Evolutionary conservation across 2,888 invertebrate genomes (phyloP).

Genomic region (Agrotis puta): DNA sequence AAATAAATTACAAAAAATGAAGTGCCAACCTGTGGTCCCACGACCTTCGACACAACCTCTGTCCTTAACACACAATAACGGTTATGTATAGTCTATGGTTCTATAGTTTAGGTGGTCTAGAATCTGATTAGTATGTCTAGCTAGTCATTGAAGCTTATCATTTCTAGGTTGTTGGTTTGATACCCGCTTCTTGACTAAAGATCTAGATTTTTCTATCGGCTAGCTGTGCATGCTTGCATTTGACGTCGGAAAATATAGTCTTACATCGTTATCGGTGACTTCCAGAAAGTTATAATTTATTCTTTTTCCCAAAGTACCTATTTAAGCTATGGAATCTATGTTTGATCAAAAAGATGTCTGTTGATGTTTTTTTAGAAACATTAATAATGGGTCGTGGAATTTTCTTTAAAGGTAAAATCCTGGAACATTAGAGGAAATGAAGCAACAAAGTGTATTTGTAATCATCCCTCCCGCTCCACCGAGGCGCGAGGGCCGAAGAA

Average conservation of each 20-base stretch:
- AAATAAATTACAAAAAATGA: neutral
- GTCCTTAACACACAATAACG: neutral
- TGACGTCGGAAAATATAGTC: too few relatives aligned
- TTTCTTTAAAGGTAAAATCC: too few relatives aligned
- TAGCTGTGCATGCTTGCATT: neutral
- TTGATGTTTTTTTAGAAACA: too few relatives aligned
- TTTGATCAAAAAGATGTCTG: too few relatives aligned
- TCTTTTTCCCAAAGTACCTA: neutral
- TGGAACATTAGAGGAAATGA: too few relatives aligned
- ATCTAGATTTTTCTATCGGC: slow-evolving; percentile 1
- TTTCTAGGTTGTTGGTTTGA: slow-evolving; percentile 18
- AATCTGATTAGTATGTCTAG: slow-evolving; percentile 13
- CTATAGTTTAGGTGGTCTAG: neutral
- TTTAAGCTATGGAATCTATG: neutral
- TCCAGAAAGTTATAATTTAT: neutral
- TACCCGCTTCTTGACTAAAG: slow-evolving; percentile 13
- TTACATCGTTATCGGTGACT: neutral
- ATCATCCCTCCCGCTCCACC: too few relatives aligned
- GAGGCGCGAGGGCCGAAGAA: too few relatives aligned
- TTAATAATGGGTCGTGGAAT: too few relatives aligned
- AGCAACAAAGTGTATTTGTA: too few relatives aligned
- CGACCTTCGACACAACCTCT: neutral
- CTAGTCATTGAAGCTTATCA: neutral
- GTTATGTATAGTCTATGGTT: neutral
- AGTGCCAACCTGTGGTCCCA: neutral